Evolutionary conservation across 2,888 invertebrate species (phyloP), one percentile per base, ranked within the genome.

Genomic region (Drosophila acutilabella): DNA sequence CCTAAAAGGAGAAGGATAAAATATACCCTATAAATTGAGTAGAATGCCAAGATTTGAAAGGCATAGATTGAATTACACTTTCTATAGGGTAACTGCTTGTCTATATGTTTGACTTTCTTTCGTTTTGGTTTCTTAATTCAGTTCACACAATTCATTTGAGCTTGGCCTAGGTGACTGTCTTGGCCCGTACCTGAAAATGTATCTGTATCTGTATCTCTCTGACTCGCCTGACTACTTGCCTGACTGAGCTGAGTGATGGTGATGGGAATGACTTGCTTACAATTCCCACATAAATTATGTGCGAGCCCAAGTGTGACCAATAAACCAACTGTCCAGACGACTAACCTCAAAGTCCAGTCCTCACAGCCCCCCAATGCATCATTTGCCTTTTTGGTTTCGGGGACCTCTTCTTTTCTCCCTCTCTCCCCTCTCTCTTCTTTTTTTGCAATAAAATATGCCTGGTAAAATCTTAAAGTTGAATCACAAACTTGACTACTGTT

Each of bases 291-390:
- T 90, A 84, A 89, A 88, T 90, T 89, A 90, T 86, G 90, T 85
- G 88, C 82, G 90, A 90, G 89, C 79, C 90, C 90, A 90, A 89
- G 89, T 91, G 90, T 90, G 91, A 90, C 90, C 89, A 88, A 90
- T 89, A 90, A 90, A 89, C 88, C 82, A 84, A 79, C 90, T 85
- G 88, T 76, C 81, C 89, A 80, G 84, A 71, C 78, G 58, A 68
- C 74, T 58, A 75, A 75, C 69, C 72, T 65, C 74, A 77, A 30
- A 78, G 52, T 51, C 64, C 62, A 57, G 53, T 42, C 38, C 6
- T n/a, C 42, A 8, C 57, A 14, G 36, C 41, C 61, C 52, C 52
- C 60, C 57, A 58, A 72, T 67, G 65, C 57, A 62, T 54, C 68
- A 62, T 70, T 74, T 72, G 60, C 45, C 45, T 58, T 58, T 58